Conservation (phyloP, 2,113 vertebrate genomes). For the Todiramphus chloris region DNA sequence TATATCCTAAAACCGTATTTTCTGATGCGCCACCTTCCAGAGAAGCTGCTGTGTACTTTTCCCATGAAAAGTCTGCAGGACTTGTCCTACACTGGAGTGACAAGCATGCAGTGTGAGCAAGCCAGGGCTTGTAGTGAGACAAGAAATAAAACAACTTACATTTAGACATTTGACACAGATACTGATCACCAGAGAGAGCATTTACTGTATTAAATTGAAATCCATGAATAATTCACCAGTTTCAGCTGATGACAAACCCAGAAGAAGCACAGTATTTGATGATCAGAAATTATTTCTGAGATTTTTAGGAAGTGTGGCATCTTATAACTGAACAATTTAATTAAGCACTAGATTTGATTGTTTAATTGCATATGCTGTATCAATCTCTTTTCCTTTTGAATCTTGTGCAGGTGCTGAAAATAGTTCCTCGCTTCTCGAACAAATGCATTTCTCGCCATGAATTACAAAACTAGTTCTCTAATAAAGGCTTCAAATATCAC, state of each 20-base stretch:
- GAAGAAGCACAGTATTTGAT: slow-evolving; percentile 36
- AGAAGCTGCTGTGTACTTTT: neutral
- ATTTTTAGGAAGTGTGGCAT: slow-evolving; percentile 4
- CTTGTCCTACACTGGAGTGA: neutral
- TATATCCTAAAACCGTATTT: neutral
- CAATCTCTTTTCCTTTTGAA: neutral
- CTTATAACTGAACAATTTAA: slow-evolving; percentile 53
- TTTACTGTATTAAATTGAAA: slow-evolving; percentile 26
- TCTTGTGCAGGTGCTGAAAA: slow-evolving; percentile 30
- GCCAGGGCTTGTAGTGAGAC: neutral
- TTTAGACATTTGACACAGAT: slow-evolving; percentile 24
- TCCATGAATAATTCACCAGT: slow-evolving; percentile 52
- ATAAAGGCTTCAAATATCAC: neutral
- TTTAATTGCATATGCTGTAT: slow-evolving; percentile 40
- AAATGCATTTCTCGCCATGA: slow-evolving; percentile 18
- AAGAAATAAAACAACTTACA: slow-evolving; percentile 5
- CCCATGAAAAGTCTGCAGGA: neutral
- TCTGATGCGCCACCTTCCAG: neutral
- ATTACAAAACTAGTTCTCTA: neutral
- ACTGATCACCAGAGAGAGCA: slow-evolving; percentile 13
- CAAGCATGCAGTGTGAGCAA: neutral
- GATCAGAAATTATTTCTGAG: slow-evolving; percentile 64
- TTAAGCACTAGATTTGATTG: slow-evolving; percentile 46
- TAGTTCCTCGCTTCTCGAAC: neutral
- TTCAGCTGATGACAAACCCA: slow-evolving; percentile 34